phyloP scores from a whole-genome alignment of 2,797 vertebrate genomes.

The Telmatherina bonti region DNA sequence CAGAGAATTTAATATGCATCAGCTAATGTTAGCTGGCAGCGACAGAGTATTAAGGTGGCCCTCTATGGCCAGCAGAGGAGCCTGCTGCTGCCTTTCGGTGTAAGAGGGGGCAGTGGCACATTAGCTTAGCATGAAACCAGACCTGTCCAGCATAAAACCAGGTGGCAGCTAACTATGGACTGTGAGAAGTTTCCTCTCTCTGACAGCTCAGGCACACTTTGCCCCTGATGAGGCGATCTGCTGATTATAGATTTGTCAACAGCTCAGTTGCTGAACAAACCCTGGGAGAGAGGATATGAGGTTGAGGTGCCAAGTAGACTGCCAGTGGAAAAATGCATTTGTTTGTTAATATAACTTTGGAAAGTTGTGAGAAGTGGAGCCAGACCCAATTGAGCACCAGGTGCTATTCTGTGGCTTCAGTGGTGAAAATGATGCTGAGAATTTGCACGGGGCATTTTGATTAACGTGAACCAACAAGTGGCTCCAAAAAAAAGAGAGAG shows the following conservation, averaged over 20 bases:
- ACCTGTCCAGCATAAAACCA: slow-evolving; percentile 67
- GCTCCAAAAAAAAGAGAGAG: slow-evolving; percentile 71
- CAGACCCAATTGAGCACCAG: slow-evolving; percentile 49
- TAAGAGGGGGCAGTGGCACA: slow-evolving; percentile 38
- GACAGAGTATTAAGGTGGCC: slow-evolving; percentile 58
- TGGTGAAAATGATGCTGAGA: slow-evolving; percentile 64
- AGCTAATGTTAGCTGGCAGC: slow-evolving; percentile 63
- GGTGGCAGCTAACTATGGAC: slow-evolving; percentile 75
- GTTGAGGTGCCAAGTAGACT: slow-evolving; percentile 58
- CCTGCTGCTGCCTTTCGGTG: slow-evolving; percentile 29
- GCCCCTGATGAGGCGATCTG: slow-evolving; percentile 70
- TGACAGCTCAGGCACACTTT: slow-evolving; percentile 53
- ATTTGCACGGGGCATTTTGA: slow-evolving; percentile 76
- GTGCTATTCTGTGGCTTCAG: slow-evolving; percentile 70
- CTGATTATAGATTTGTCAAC: slow-evolving; percentile 77
- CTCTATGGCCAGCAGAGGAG: slow-evolving; percentile 38
- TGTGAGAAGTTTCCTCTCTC: slow-evolving; percentile 67
- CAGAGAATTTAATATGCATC: slow-evolving; percentile 77
- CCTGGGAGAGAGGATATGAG: slow-evolving; percentile 61
- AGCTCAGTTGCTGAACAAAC: slow-evolving; percentile 72
- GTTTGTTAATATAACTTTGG: slow-evolving; percentile 76
- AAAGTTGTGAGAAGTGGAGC: slow-evolving; percentile 72
- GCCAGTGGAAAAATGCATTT: slow-evolving; percentile 71
- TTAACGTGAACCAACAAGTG: slow-evolving; percentile 73
- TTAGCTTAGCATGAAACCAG: slow-evolving; percentile 72